Percentiles rank a stretch among this genome's conserved stretches.
Evolutionary conservation across 1,140 invertebrate genomes (phyloP).

Genomic region (Protaetia brevitarsis): DNA sequence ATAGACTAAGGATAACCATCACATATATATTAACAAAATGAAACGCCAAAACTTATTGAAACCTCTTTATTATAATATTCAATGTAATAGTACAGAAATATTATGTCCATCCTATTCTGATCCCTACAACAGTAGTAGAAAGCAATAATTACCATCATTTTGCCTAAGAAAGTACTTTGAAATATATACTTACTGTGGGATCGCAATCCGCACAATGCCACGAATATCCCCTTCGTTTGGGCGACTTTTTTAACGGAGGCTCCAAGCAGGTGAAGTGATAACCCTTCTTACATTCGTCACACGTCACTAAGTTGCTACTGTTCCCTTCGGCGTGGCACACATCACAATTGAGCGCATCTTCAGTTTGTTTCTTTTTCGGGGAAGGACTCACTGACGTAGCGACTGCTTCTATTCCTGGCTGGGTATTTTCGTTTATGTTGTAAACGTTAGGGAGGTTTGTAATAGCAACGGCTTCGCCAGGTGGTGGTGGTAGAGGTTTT

Average conservation of each 20-base stretch:
- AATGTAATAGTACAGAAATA: neutral
- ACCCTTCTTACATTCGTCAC: slow-evolving; percentile 86
- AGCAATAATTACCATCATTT: neutral
- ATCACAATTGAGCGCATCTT: slow-evolving; percentile 49
- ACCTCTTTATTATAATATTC: slow-evolving; percentile 3
- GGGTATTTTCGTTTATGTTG: slow-evolving; percentile 66
- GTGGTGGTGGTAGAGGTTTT: slow-evolving; percentile 76
- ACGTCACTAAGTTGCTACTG: slow-evolving; percentile 69
- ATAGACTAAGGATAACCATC: no score
- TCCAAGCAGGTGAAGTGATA: slow-evolving; percentile 91
- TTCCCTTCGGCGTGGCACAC: slow-evolving; percentile 63
- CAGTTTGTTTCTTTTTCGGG: slow-evolving; percentile 16
- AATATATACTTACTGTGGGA: slow-evolving; percentile 71
- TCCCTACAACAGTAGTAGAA: slow-evolving; percentile 23
- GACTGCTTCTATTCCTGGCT: slow-evolving; percentile 47
- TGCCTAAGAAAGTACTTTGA: neutral
- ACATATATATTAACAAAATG: no score
- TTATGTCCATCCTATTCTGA: slow-evolving; percentile 18
- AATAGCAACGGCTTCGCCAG: slow-evolving; percentile 59
- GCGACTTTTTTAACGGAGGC: slow-evolving; percentile 89
- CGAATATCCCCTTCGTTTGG: slow-evolving; percentile 87
- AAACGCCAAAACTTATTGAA: no score
- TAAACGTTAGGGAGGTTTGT: slow-evolving; percentile 67
- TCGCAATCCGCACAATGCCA: slow-evolving; percentile 97
- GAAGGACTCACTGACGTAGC: neutral